Evolutionary conservation across 2,113 vertebrate species (phyloP).

Genomic region (Sylvia atricapilla): DNA sequence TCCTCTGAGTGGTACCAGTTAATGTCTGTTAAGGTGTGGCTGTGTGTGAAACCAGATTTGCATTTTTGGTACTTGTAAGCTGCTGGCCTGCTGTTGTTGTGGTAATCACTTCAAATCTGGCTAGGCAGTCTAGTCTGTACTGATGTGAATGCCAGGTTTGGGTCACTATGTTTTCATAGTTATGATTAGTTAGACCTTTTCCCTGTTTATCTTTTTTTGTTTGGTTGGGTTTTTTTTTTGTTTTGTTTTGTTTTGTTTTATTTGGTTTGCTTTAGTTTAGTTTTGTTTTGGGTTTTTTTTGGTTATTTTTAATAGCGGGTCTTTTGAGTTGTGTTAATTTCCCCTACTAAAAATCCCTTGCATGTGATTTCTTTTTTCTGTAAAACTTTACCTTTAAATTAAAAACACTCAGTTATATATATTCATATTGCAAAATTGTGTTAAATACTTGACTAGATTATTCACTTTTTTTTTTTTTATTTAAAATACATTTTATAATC

Average conservation of each 20-base stretch:
- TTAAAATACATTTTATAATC: not conserved
- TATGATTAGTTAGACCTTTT: not conserved
- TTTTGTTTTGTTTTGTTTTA: rapidly evolving
- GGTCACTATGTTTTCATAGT: not conserved
- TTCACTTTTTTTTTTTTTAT: not conserved
- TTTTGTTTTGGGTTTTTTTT: not conserved
- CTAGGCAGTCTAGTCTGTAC: not conserved
- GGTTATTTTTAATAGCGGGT: not conserved
- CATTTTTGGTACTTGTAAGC: not conserved
- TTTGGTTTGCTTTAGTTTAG: no score
- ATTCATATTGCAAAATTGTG: not conserved
- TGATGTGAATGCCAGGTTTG: not conserved
- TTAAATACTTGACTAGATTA: not conserved
- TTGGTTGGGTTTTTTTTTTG: no score
- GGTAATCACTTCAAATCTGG: not conserved
- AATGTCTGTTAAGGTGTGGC: not conserved
- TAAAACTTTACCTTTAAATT: not conserved
- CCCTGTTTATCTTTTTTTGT: no score
- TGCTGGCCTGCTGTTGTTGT: not conserved
- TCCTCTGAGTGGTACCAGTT: not conserved
- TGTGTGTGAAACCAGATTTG: not conserved
- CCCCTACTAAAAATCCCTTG: not conserved
- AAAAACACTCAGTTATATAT: not conserved
- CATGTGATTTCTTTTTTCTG: not conserved
- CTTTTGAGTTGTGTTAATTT: not conserved